These are phyloP conservation scores for Novumbra hubbsi DNA, from an alignment of 2,797 vertebrate genomes.

Conservation along the genomic window DNA sequence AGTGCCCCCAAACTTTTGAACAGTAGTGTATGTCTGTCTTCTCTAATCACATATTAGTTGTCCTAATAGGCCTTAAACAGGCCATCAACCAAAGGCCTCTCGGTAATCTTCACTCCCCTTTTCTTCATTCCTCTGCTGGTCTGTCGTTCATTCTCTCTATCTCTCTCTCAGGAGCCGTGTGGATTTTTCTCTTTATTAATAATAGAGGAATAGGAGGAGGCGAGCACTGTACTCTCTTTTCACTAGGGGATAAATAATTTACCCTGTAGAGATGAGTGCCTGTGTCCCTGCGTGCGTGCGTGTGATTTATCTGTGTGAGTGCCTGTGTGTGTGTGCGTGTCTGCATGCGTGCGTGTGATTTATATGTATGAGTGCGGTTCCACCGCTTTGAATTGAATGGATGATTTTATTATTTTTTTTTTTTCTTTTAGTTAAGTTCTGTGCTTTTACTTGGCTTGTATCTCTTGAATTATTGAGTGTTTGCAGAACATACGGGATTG, in stretches of 20 bases:
- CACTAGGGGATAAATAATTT: constrained; percentile 69
- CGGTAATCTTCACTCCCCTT: not conserved
- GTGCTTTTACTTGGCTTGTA: constrained; percentile 25
- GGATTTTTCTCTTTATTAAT: constrained; percentile 76
- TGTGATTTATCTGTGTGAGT: too few species aligned
- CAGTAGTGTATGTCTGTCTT: constrained; percentile 42
- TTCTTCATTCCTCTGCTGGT: constrained; percentile 10
- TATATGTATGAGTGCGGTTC: constrained; percentile 17
- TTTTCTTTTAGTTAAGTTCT: not conserved
- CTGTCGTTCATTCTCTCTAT: constrained; percentile 16
- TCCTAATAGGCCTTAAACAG: constrained; percentile 40
- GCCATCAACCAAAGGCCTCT: not conserved
- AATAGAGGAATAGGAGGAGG: constrained; percentile 64
- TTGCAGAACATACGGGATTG: not conserved
- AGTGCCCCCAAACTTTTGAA: too few species aligned
- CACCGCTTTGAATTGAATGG: not conserved
- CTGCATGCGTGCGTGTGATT: constrained; percentile 16
- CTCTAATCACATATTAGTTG: constrained; percentile 39
- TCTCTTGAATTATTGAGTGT: constrained; percentile 51
- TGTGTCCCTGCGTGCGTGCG: constrained; percentile 33
- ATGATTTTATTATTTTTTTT: too few species aligned
- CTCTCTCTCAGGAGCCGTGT: constrained; percentile 64
- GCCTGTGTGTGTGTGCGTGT: not conserved
- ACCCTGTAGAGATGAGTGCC: constrained; percentile 55
- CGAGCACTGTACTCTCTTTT: constrained; percentile 56